Percentiles rank a stretch among this genome's conserved stretches.
phyloP scores from a whole-genome alignment of 2,797 vertebrate genomes.

The Catamblyrhynchus diadema region DNA sequence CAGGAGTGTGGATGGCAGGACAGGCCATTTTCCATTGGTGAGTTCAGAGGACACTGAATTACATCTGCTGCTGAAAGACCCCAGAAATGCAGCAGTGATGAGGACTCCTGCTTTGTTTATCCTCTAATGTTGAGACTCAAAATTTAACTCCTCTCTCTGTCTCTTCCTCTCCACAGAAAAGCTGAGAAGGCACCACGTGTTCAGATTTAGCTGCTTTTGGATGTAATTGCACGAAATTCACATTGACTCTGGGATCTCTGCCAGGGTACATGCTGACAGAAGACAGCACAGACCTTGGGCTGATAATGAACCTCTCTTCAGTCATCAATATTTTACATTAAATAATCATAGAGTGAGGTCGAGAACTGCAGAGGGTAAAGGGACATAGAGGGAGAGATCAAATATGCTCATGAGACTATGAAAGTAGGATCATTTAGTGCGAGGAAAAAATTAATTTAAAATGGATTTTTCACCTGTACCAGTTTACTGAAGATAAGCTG shows the following conservation, averaged over 20 bases:
- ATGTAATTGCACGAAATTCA: background rate
- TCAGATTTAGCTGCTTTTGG: background rate
- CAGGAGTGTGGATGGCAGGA: background rate
- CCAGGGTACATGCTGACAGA: constrained; percentile 42
- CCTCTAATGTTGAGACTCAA: background rate
- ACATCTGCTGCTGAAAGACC: background rate
- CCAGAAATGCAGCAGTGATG: background rate
- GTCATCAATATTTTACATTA: constrained; percentile 11
- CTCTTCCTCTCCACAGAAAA: background rate
- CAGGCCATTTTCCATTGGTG: constrained; percentile 8
- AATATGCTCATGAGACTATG: fast-evolving
- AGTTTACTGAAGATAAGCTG: background rate
- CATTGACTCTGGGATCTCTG: constrained; percentile 6
- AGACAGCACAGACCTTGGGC: constrained; percentile 20
- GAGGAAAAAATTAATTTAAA: background rate
- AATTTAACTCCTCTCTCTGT: background rate
- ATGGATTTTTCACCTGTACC: background rate
- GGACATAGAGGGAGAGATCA: background rate
- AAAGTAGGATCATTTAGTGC: background rate
- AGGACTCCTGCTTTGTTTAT: background rate
- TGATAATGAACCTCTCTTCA: constrained; percentile 33
- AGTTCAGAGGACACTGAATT: background rate
- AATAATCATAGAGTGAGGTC: background rate
- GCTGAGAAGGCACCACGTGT: constrained; percentile 9
- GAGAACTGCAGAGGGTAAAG: background rate